Evolutionary conservation across 2,797 vertebrate genomes (phyloP), one percentile per base, ranked within the genome.

Genomic region (Phalloptychus januarius): DNA sequence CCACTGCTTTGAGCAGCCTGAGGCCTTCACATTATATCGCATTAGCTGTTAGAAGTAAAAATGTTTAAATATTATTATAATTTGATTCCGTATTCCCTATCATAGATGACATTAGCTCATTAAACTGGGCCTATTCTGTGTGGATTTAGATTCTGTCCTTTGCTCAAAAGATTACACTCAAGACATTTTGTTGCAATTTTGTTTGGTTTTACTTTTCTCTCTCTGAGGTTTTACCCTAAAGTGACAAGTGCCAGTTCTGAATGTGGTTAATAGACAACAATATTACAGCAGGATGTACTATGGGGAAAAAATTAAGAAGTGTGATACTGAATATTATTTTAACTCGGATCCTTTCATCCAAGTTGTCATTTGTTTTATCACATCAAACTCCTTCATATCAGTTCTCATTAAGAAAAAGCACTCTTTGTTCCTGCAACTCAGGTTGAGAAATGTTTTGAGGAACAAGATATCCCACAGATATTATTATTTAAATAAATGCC

Each of bases 1-100:
- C 79, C 71, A 76, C 77, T 84, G 83, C 72, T 79, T 85, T 77
- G 70, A 85, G 79, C 79, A 82, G 82, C 81, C 79, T 56, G 79
- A 73, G 76, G 82, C 82, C 72, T 85, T 87, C 75, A 76, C 72
- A 70, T 77, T 13, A 69, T 79, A 84, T 78, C 81, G 58, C 44
- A 84, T 73, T 44, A 80, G 65, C 74, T 67, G 48, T 73, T 77
- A 80, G 36, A 56, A 78, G 56, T 70, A 48, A 67, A 50, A 48
- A 81, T 48, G 28, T 83, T 77, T 58, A n/a, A 81, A 87, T 61
- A 85, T 78, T 80, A 83, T n/a, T n/a, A n/a, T n/a, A n/a, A n/a
- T n/a, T 40, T 0, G 85, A 40, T 67, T 67, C 40, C 1, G 63
- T 8, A 40, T 67, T 40, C n/a, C 6, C 67, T 44, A 7, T 3